These are phyloP conservation scores for Cepaea nemoralis DNA, from an alignment of 1,140 invertebrate genomes.

Conservation along the genomic window DNA sequence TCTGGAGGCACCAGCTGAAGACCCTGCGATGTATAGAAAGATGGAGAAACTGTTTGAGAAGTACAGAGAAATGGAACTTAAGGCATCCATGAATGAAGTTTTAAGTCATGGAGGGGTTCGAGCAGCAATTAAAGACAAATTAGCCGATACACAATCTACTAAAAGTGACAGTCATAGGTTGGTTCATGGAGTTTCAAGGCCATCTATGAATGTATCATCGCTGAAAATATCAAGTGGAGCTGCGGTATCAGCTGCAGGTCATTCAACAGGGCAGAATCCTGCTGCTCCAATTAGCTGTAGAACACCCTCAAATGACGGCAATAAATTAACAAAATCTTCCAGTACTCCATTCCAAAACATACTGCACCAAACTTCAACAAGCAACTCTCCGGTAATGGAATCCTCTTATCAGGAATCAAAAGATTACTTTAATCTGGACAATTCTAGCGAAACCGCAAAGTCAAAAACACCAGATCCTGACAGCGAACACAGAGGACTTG, in stretches of 20 bases:
- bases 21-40: constrained; percentile 62
- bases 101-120: constrained; percentile 44
- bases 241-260: constrained; percentile 20
- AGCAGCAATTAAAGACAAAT: neutral
- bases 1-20: constrained; percentile 63
- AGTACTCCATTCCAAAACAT: constrained; percentile 27
- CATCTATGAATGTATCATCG: constrained; percentile 13
- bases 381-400: neutral
- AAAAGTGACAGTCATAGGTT: constrained; percentile 8
- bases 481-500: constrained; percentile 40
- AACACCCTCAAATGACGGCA: neutral
- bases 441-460: neutral
- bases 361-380: neutral
- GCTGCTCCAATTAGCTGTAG: neutral
- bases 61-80: constrained; percentile 61
- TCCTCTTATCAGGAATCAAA: neutral
- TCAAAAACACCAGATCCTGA: neutral
- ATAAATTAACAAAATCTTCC: constrained; percentile 12
- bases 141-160: neutral
- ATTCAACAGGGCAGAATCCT: neutral
- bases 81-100: constrained; percentile 61
- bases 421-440: neutral
- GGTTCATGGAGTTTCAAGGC: constrained; percentile 6
- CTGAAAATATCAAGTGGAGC: constrained; percentile 23
- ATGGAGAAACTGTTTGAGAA: constrained; percentile 66